A percentile compares a stretch with the other conserved stretches of the same genome.
Conservation (phyloP, 2,113 vertebrate genomes). For the Solenodon paradoxus region DNA sequence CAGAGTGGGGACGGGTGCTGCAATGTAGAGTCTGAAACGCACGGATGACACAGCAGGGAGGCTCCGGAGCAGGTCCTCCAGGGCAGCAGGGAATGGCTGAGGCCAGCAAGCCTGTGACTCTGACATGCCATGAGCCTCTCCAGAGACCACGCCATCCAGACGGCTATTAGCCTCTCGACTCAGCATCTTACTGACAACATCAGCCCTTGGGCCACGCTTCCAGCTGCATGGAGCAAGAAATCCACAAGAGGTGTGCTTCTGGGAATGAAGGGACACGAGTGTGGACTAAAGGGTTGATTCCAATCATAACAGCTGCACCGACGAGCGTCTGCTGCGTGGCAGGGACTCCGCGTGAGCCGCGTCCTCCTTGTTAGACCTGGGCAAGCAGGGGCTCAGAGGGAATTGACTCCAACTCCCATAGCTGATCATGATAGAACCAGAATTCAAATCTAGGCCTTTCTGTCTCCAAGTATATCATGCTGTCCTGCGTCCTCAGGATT, state of each 20-base stretch:
- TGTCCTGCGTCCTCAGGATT: not conserved
- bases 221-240: not conserved
- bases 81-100: not conserved
- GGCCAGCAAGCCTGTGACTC: not conserved
- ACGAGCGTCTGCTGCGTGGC: fast-evolving
- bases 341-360: fast-evolving
- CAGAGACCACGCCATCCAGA: not conserved
- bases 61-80: not conserved
- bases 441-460: not conserved
- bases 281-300: no score
- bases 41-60: not conserved
- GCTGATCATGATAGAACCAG: not conserved
- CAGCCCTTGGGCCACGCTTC: not conserved
- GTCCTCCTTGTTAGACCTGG: fast-evolving
- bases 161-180: not conserved
- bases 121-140: not conserved
- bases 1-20: no score
- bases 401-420: not conserved
- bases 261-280: not conserved
- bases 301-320: not conserved
- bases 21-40: not conserved
- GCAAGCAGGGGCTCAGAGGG: not conserved
- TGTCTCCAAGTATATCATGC: not conserved
- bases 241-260: not conserved
- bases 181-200: not conserved